Evolutionary conservation across 2,888 invertebrate genomes (phyloP), one percentile per base, ranked within the genome.

Genomic region (Phytoseiulus persimilis): DNA sequence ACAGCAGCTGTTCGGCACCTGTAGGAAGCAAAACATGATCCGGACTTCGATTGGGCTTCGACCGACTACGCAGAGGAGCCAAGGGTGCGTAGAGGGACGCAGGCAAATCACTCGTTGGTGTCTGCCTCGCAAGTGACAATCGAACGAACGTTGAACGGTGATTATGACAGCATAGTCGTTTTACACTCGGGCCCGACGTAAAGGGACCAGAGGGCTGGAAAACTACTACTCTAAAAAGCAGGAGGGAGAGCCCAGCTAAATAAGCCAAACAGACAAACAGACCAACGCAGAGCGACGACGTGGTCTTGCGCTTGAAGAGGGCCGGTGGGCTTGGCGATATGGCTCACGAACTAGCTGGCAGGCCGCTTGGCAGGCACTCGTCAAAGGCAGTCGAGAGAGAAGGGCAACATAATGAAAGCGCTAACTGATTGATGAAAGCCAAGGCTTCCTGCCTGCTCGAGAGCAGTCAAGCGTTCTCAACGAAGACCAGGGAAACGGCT

Each of bases 391-490:
- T 28, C 65, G 28, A 65, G 65, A 23, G 18, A 65, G 65, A 18
- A 65, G 65, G 65, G 65, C 65, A 65, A 65, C 65, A 65, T 65
- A 65, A 65, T 65, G 65, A 65, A 65, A 65, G 65, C 65, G 65
- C 65, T 65, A 65, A 65, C 65, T 65, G 65, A 65, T 65, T 65
- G 65, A 65, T 65, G 65, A 65, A 65, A 65, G 65, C 9, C 39
- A 39, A 39, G 9, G 39, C 39, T 39, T 9, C 18, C 65, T 23
- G 9, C 65, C 1, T 18, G 65, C 65, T 23, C 28, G 2, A 2
- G 18, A 65, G 65, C 5, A 65, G 65, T 65, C 65, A 23, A 18
- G 9, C 65, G 65, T 18, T 23, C 18, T 28, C 23, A 28, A 6
- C 65, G 18, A 28, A 14, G 23, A 23, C 65, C 18, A 28, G 18